These are phyloP conservation scores for Rhinogobio ventralis DNA, from an alignment of 2,797 vertebrate species.

Conservation along the genomic window DNA sequence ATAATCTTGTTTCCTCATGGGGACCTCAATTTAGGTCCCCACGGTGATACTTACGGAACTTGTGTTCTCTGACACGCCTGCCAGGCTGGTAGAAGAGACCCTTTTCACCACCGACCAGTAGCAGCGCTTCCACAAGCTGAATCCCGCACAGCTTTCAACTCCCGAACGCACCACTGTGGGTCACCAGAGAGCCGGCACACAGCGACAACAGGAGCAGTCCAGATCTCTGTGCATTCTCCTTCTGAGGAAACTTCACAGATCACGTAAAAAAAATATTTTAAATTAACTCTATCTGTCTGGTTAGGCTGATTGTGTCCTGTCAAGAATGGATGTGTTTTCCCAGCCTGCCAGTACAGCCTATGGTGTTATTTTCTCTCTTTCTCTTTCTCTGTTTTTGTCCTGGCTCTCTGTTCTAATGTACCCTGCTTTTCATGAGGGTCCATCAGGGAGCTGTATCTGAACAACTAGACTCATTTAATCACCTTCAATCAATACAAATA, in stretches of 20 bases:
- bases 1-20: too few species aligned
- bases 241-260: not conserved
- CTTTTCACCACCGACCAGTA: conserved; percentile 57
- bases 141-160: conserved; percentile 48
- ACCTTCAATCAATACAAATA: conserved; percentile 44
- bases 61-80: conserved; percentile 40
- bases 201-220: conserved; percentile 27
- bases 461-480: conserved; percentile 47
- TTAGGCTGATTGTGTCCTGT: conserved; percentile 1
- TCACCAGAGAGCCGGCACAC: conserved; percentile 47
- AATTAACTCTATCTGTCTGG: not conserved
- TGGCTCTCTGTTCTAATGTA: conserved; percentile 39
- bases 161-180: conserved; percentile 38
- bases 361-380: conserved; percentile 16
- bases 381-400: not conserved
- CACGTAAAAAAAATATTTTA: not conserved
- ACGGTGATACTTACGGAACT: conserved; percentile 18
- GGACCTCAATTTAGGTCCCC: too few species aligned
- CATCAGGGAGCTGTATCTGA: conserved; percentile 25
- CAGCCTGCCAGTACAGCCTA: not conserved
- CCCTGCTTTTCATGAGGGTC: conserved; percentile 19
- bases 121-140: conserved; percentile 58
- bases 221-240: conserved; percentile 30
- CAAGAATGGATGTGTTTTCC: not conserved
- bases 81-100: conserved; percentile 56